These are phyloP conservation scores for Rhinichthys klamathensis DNA, from an alignment of 2,113 vertebrate species.

Conservation along the genomic window DNA sequence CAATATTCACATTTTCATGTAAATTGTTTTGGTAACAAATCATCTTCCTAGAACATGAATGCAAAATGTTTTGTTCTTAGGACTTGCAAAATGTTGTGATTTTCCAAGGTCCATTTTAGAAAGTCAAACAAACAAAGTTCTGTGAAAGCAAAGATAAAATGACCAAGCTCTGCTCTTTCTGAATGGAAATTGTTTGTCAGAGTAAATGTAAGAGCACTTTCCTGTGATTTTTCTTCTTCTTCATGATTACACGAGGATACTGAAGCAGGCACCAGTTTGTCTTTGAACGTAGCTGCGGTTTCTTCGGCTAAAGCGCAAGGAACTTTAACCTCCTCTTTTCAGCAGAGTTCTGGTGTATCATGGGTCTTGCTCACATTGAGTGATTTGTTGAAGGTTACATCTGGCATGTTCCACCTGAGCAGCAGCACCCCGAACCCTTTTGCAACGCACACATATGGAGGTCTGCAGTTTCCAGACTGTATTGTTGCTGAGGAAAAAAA, in stretches of 20 bases:
- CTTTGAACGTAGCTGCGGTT: not conserved
- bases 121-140: not conserved
- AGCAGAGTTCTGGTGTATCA: conserved; percentile 69
- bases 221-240: not conserved
- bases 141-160: not conserved
- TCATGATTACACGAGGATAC: not conserved
- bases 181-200: conserved; percentile 3
- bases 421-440: conserved; percentile 40
- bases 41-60: not conserved
- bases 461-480: conserved; percentile 19
- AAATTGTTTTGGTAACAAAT: not conserved
- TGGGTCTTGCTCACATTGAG: conserved; percentile 45
- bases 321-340: conserved; percentile 61
- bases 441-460: conserved; percentile 64
- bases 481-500: conserved; percentile 40
- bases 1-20: not conserved
- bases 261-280: not conserved
- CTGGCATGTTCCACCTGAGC: conserved; percentile 65
- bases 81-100: not conserved
- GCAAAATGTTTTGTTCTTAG: not conserved
- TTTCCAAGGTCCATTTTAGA: not conserved
- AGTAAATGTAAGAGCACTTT: not conserved
- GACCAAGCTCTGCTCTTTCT: not conserved
- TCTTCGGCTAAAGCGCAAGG: not conserved
- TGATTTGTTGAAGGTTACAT: conserved; percentile 68